Evolutionary conservation across 2,113 vertebrate genomes (phyloP).

Genomic region (Erythrocercus mccallii): DNA sequence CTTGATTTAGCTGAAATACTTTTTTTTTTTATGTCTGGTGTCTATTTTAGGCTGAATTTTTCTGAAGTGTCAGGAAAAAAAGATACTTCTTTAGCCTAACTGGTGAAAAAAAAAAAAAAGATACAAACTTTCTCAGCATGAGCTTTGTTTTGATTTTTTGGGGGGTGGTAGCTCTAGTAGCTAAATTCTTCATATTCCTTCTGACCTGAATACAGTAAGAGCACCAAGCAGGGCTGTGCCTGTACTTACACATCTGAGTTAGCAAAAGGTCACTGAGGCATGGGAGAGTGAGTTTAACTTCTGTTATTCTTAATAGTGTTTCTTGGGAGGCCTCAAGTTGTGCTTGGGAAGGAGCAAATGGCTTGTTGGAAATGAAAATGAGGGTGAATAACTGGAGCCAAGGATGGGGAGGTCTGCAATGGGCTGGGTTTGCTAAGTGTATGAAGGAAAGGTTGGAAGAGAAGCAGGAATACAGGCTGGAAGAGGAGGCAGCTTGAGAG

Average conservation of each 20-base stretch:
- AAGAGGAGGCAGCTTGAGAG: not conserved
- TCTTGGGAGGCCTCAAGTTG: not conserved
- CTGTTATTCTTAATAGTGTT: not conserved
- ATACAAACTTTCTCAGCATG: not conserved
- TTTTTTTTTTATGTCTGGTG: not conserved
- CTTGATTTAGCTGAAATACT: not conserved
- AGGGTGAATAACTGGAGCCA: not conserved
- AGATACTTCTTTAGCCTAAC: not conserved
- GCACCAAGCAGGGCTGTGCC: not conserved
- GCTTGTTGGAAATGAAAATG: not conserved
- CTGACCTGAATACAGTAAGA: not conserved
- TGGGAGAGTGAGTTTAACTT: not conserved
- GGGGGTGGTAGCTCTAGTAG: not conserved
- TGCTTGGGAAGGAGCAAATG: not conserved
- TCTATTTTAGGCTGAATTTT: not conserved
- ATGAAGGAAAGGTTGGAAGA: not conserved
- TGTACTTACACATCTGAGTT: not conserved
- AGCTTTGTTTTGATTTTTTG: not conserved
- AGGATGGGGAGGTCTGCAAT: not conserved
- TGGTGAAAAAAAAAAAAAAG: fast-evolving
- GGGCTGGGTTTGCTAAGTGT: not conserved
- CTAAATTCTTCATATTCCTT: not conserved
- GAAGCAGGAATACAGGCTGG: not conserved
- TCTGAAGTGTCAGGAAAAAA: not conserved
- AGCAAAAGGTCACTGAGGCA: not conserved